A percentile compares a stretch with the other conserved stretches of the same genome.
These are phyloP conservation scores for human (Homo sapiens) DNA, from an alignment of 2,113 vertebrate species.

Conservation along the genomic window DNA sequence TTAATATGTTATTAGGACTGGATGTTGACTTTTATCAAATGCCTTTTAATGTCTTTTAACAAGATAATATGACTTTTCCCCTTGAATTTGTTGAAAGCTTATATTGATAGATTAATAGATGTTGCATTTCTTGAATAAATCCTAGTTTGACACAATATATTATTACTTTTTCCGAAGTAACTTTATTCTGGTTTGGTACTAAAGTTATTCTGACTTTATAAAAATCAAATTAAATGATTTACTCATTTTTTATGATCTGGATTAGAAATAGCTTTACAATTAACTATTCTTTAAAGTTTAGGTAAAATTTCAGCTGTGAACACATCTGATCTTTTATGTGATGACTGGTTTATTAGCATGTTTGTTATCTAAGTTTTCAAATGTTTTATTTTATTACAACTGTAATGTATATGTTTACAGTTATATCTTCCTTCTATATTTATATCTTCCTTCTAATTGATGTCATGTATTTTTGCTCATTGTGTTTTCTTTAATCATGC, in stretches of 20 bases:
- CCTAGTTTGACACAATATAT: not conserved
- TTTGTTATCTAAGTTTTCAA: not conserved
- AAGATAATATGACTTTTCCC: not conserved
- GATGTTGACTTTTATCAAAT: not conserved
- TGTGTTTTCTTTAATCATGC: not conserved
- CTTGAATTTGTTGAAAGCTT: not conserved
- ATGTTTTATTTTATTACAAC: not conserved
- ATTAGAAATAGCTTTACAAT: conserved; percentile 26
- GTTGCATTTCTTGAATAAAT: conserved; percentile 4
- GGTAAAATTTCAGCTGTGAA: not conserved
- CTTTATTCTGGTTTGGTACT: not conserved
- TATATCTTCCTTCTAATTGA: not conserved
- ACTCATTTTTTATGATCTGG: not conserved
- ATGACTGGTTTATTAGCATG: not conserved
- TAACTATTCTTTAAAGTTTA: not conserved
- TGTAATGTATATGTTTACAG: not conserved
- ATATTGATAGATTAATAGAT: not conserved
- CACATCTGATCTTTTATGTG: not conserved
- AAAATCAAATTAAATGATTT: not conserved
- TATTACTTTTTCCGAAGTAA: not conserved
- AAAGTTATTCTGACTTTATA: conserved; percentile 4
- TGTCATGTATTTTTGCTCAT: not conserved
- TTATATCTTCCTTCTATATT: not conserved
- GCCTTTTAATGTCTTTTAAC: not conserved
- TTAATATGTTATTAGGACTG: not conserved